Base-by-base conservation (phyloP, 1,140 invertebrate genomes). In the Drosophila nigrodunni region DNA sequence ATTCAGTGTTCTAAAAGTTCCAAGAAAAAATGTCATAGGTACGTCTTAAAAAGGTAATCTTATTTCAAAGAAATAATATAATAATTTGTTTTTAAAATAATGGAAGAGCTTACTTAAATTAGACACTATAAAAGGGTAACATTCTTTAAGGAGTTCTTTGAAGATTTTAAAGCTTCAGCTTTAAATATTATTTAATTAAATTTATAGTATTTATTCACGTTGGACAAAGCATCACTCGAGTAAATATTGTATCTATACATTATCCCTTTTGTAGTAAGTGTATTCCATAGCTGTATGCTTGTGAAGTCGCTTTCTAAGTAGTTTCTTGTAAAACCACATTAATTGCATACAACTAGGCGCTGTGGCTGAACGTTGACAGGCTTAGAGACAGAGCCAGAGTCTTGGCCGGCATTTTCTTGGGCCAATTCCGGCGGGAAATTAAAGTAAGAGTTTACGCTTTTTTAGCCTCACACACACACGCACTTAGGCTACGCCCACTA, bases 401-500 rank as follows among this genome's bases (percentile, higher is more conserved):
- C 71, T 78, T 77, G 83, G 49, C 69, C 49, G 54, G 9, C 73
- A 50, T 68, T 73, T 80, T 76, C 71, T 77, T 82, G 67, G 65
- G 66, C 74, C 83, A 83, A 87, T 90, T 90, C 87, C 87, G 52
- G 74, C 77, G 87, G 87, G 87, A 90, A 90, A 90, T 90, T 90
- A 90, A 90, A 90, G 87, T 91, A 90, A 90, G 90, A 88, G 83
- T 85, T 83, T 83, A 88, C 74, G 83, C 72, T 88, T 87, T 80
- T 80, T 87, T 83, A 82, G 83, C 79, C 69, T 66, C 74, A 80
- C 62, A 61, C 68, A 30, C 46, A 65, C 76, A 79, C 82, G 72
- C 82, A 77, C 76, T 74, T 80, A 50, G 57, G 81, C 49, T 65
- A 61, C 60, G 41, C 54, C 64, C 58, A 57, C 49, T 34, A 13